Evolutionary conservation across 2,113 vertebrate genomes (phyloP).

Genomic region (Brienomyrus longianalis): DNA sequence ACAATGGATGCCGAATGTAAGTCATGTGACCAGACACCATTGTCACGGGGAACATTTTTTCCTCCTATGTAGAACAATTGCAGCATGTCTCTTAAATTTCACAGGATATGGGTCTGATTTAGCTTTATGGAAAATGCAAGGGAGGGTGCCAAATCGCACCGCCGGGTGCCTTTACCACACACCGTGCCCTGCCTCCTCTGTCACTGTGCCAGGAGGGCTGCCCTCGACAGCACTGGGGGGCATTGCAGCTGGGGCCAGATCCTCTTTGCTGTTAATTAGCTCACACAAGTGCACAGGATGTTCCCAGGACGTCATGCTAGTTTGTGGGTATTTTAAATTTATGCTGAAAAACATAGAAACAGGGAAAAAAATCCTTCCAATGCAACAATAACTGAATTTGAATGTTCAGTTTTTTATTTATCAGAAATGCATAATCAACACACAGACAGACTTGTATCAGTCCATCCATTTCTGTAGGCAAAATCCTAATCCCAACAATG

Average conservation of each 20-base stretch:
- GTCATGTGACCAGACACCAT: background rate
- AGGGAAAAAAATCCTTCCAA: background rate
- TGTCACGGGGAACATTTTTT: background rate
- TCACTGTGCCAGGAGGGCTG: background rate
- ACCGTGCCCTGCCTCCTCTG: background rate
- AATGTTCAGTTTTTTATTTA: background rate
- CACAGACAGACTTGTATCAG: too few relatives aligned
- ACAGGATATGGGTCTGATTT: slow-evolving; percentile 5
- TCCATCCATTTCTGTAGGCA: too few relatives aligned
- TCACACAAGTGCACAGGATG: background rate
- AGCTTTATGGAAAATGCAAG: background rate
- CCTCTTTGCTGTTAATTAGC: background rate
- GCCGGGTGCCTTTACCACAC: background rate
- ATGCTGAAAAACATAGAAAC: background rate
- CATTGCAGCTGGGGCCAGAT: background rate
- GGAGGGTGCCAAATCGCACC: background rate
- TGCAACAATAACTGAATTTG: background rate
- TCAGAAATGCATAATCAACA: background rate
- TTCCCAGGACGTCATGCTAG: background rate
- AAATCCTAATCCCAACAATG: too few relatives aligned
- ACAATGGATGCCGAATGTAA: background rate
- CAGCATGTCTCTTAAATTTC: background rate
- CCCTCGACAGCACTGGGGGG: background rate
- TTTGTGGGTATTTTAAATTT: background rate
- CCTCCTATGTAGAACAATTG: background rate